These are phyloP conservation scores for Drosophila rubida DNA, from an alignment of 2,888 invertebrate genomes.

Conservation along the genomic window DNA sequence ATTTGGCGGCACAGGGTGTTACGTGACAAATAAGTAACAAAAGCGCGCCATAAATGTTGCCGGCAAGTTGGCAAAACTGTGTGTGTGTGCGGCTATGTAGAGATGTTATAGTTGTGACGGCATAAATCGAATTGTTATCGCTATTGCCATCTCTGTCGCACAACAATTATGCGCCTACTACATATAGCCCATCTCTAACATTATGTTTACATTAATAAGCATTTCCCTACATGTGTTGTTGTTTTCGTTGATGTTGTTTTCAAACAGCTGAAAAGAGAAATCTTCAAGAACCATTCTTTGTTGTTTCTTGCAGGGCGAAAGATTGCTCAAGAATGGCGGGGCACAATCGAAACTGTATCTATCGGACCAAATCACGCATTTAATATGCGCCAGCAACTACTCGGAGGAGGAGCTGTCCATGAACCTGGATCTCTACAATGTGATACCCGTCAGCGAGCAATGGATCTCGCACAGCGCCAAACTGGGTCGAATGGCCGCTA, in stretches of 20 bases:
- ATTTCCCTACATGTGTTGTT: not conserved
- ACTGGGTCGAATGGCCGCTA: constrained; percentile 88
- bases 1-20: constrained; percentile 51
- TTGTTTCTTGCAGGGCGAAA: constrained; percentile 87
- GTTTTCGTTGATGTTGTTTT: not conserved
- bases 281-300: not conserved
- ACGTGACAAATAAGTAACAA: constrained; percentile 25
- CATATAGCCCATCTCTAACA: constrained; percentile 18
- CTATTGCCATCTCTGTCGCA: not conserved
- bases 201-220: not conserved
- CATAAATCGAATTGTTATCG: constrained; percentile 4
- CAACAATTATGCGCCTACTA: not conserved
- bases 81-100: constrained; percentile 16
- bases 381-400: constrained; percentile 94
- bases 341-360: constrained; percentile 95
- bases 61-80: constrained; percentile 50
- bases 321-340: constrained; percentile 92
- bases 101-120: constrained; percentile 33
- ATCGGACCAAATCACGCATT: constrained; percentile 96
- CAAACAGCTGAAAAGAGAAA: not conserved
- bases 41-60: constrained; percentile 71
- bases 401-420: constrained; percentile 94
- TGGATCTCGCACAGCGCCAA: constrained; percentile 92
- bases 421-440: constrained; percentile 96
- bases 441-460: constrained; percentile 94